Base-by-base conservation (phyloP, 2,113 vertebrate species). In the Riparia riparia region DNA sequence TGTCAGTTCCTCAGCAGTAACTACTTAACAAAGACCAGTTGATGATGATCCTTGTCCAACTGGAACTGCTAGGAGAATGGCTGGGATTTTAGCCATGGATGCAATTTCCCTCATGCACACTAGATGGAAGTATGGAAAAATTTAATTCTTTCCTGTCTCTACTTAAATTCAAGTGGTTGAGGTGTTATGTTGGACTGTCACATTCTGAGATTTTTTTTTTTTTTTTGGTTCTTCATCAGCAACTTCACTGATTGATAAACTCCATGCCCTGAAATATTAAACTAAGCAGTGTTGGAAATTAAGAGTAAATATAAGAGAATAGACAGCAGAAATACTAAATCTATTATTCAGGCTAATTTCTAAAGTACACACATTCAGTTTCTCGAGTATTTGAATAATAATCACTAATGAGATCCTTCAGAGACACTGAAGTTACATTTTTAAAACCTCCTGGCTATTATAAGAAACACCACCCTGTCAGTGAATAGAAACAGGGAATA, bases 111-210 rank as follows among this genome's bases (percentile, higher is more conserved):
- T 83, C 92, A 82, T 9, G 17, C 58, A 97, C 96, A 91, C 96
- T 96, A 97, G 89, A 96, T 95, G 96, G 95, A 94, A 97, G 73
- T 26, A 31, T 79, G 90, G 32, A 97, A 90, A 97, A 96, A 91
- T 66, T 77, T 69, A 71, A 95, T 93, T 93, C 81, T 82, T 82
- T 37, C 87, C 64, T 69, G 29, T 34, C 72, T 71, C 22, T 6
- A 49, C 65, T 82, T 57, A 13, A 80, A 79, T 51, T 60, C 50
- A 65, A 80, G 76, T 20, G 71, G 53, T 29, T 88, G 90, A 72
- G 81, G 73, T 8, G 13, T 54, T 50, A 41, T 0, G n/a, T 32
- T 2, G 10, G 17, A 47, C 77, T 53, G 28, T n/a, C 70, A 85
- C 14, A 2, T 60, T 57, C 7, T 51, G 53, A 82, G 69, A 58